Evolutionary conservation across 2,113 vertebrate genomes (phyloP).

Genomic region (Pleuronectes platessa): DNA sequence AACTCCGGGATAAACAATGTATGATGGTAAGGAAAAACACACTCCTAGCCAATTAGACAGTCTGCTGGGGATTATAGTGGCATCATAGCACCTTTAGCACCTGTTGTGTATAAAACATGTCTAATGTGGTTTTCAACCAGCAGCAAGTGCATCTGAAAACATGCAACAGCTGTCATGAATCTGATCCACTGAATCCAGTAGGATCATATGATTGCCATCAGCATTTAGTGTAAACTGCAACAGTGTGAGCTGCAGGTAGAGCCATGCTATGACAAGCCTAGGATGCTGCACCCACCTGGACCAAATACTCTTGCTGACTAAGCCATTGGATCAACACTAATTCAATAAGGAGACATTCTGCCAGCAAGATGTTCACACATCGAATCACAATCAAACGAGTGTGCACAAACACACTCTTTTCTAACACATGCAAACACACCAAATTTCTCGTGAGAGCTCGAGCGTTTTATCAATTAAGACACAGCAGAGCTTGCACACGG

Average conservation of each 20-base stretch:
- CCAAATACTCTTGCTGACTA: slow-evolving; percentile 46
- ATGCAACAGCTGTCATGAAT: not conserved
- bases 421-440: not conserved
- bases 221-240: not conserved
- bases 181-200: not conserved
- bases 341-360: slow-evolving; percentile 59
- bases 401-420: not conserved
- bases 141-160: no score
- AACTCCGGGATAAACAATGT: no score
- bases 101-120: no score
- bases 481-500: slow-evolving; percentile 40
- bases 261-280: not conserved
- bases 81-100: no score
- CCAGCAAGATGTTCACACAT: slow-evolving; percentile 26
- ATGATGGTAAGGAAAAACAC: no score
- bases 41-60: no score
- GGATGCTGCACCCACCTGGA: slow-evolving; percentile 33
- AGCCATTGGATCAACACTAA: slow-evolving; percentile 54
- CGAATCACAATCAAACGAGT: slow-evolving; percentile 11
- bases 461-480: slow-evolving; percentile 67
- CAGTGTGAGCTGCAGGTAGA: slow-evolving; percentile 18
- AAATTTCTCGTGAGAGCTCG: slow-evolving; percentile 43
- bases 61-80: no score
- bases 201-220: not conserved
- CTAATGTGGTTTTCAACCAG: no score